Conservation (phyloP, 2,113 vertebrate species). For the Chaetodon trifascialis region DNA sequence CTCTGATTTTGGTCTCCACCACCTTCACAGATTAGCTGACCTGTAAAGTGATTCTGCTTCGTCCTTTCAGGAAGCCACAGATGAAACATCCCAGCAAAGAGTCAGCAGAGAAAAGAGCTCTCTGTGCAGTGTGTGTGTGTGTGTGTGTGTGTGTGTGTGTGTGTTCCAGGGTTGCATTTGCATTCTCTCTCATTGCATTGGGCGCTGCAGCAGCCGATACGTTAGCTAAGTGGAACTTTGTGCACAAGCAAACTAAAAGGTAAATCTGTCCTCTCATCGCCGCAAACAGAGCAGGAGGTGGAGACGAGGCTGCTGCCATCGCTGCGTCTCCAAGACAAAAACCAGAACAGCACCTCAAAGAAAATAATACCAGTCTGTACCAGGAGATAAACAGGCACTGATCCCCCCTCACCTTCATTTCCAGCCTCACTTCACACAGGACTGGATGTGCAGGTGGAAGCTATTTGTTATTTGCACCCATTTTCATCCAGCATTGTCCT, state of each 20-base stretch:
- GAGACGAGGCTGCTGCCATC: slow-evolving; percentile 9
- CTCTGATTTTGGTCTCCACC: too few species aligned
- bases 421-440: not conserved
- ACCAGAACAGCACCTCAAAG: slow-evolving; percentile 12
- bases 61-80: not conserved
- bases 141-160: not conserved
- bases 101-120: slow-evolving; percentile 30
- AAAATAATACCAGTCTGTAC: not conserved
- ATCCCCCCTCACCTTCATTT: not conserved
- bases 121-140: not conserved
- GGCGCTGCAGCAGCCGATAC: slow-evolving; percentile 2
- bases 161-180: slow-evolving; percentile 2
- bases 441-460: not conserved
- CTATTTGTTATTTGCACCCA: too few species aligned
- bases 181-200: not conserved
- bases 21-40: not conserved
- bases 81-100: slow-evolving; percentile 2
- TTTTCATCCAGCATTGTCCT: too few species aligned
- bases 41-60: not conserved
- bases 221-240: slow-evolving; percentile 39
- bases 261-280: slow-evolving; percentile 21
- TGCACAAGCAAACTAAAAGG: slow-evolving; percentile 14
- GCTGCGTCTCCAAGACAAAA: slow-evolving; percentile 14
- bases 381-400: not conserved
- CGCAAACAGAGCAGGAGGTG: slow-evolving; percentile 8